Base-by-base conservation (phyloP, 2,888 invertebrate species). In the Torymus tubicola region DNA sequence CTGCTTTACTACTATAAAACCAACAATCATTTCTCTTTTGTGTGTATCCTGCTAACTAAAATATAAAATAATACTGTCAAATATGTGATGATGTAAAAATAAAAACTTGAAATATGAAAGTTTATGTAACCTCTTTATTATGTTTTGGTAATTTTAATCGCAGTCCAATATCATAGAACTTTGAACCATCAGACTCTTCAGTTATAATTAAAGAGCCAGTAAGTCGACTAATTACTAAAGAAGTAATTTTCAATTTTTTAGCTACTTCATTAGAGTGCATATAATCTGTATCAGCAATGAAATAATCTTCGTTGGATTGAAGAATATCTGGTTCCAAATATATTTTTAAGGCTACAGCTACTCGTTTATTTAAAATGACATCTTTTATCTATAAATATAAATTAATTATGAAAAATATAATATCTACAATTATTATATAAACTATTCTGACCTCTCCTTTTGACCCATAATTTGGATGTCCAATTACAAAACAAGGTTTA, bases 121-220 rank as follows among this genome's bases (percentile, higher is more conserved):
- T 60, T 60, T 60, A 16, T 53, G 10, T 21, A 83, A 95, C 95
- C 92, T 96, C 94, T 87, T 93, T 92, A 85, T 93, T 93, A 16
- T 91, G 93, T 88, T 96, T 97, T 83, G 95, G 96, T 87, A 95
- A 96, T 91, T 98, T 99, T 21, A 99, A 92, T 89, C 97, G 96
- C 64, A 99, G 93, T 0, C 99, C 99, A 53, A 99, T 93, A 89
- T 98, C 98, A n/a, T 94, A 90, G 58, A 94, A 90, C 87, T 93
- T 94, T 0, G 72, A 8, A 85, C 90, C 92, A 70, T 91, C 86
- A 58, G 77, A 77, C 16, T 90, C 89, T 18, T 78, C 52, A 2
- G 71, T 75, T 1, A 98, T 93, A 82, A 95, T 94, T 67, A 99
- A 93, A 0, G 95, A 94, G 0, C 98, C 98, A 0, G 98, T 98